These are phyloP conservation scores for Montipora foliosa DNA, from an alignment of 64 coral and sea anemone genomes.

Conservation along the genomic window DNA sequence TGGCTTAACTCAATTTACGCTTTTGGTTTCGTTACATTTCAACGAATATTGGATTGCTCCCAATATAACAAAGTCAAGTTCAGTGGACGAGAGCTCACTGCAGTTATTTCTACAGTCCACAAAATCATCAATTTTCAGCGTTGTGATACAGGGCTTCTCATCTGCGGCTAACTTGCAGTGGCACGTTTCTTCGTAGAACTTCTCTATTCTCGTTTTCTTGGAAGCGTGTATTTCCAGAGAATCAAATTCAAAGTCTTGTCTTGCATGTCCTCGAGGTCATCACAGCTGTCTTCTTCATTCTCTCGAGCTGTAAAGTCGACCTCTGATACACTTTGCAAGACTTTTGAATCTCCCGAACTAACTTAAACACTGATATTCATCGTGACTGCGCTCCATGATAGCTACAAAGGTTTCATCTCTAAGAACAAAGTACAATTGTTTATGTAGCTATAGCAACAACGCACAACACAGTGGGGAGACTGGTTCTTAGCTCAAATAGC, in stretches of 20 bases:
- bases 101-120: slow-evolving; percentile 22
- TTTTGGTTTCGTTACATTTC: slow-evolving; percentile 55
- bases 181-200: slow-evolving; percentile 12
- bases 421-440: too few species aligned
- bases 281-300: background rate
- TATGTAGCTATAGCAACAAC: too few species aligned
- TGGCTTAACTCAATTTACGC: too few species aligned
- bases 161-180: slow-evolving; percentile 1
- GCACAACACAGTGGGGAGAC: too few species aligned
- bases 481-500: too few species aligned
- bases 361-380: slow-evolving; percentile 4
- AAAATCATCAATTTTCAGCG: background rate
- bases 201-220: background rate
- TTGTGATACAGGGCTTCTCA: slow-evolving; percentile 12
- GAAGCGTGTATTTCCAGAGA: background rate
- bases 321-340: background rate
- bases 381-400: background rate
- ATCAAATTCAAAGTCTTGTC: background rate
- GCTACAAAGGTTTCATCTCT: too few species aligned
- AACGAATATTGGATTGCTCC: slow-evolving; percentile 35
- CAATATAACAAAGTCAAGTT: slow-evolving; percentile 52
- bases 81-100: slow-evolving; percentile 14
- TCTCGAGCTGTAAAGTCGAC: background rate
- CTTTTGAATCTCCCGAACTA: background rate
- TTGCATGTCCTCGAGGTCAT: background rate